Evolutionary conservation across 37 sponge, comb jelly and placozoan species (phyloP), one percentile per base, ranked within the genome.

Genomic region (Crambe crambe): DNA sequence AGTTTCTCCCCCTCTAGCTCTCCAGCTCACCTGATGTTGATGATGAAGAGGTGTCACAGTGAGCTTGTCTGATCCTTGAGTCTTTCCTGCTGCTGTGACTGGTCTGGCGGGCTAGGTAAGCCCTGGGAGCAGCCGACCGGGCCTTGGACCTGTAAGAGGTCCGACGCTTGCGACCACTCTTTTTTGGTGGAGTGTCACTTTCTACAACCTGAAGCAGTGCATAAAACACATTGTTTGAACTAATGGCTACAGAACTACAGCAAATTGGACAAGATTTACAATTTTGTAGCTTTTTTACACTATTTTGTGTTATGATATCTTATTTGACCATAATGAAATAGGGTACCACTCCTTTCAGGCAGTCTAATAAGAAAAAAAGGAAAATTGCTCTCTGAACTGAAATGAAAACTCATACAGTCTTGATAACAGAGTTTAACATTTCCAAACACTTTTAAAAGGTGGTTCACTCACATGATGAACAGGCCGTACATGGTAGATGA

Each of bases 401-500:
- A n/a, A n/a, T n/a, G n/a, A n/a, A n/a, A n/a, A n/a, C n/a, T n/a
- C n/a, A n/a, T n/a, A n/a, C n/a, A n/a, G n/a, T n/a, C n/a, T n/a
- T n/a, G n/a, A n/a, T n/a, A n/a, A n/a, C n/a, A n/a, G n/a, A n/a
- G n/a, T n/a, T n/a, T n/a, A n/a, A n/a, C n/a, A n/a, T n/a, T n/a
- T n/a, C n/a, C n/a, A n/a, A n/a, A n/a, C n/a, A n/a, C n/a, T n/a
- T n/a, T n/a, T n/a, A n/a, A n/a, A n/a, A n/a, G n/a, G n/a, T n/a
- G n/a, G n/a, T n/a, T n/a, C 12, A 18, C 74, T 20, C 27, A 82
- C 88, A 82, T 82, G 87, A 17, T 84, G 68, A 30, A 92, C 80
- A 23, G 80, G 81, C 62, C 85, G 86, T 70, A 90, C 83, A 27
- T 93, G 94, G 66, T 93, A 89, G 43, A 93, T 80, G 42, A 90